These are phyloP conservation scores for Betta splendens DNA, from an alignment of 2,797 vertebrate genomes.

Conservation along the genomic window DNA sequence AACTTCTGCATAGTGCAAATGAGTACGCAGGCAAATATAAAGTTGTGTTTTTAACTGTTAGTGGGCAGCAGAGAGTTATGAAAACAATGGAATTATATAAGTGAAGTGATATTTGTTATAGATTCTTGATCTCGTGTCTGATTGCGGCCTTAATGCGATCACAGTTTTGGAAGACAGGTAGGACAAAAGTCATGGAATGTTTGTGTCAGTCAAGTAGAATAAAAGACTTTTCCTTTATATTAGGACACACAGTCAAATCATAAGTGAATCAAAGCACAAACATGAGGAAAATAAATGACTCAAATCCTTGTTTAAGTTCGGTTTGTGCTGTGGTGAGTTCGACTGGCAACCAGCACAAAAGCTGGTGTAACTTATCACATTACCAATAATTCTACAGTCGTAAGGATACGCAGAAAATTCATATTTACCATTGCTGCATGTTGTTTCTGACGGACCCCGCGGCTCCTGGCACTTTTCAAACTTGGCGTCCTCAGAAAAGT, in stretches of 20 bases:
- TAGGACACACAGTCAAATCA: neutral
- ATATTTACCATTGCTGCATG: constrained; percentile 87
- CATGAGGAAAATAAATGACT: constrained; percentile 9
- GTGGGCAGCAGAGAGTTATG: neutral
- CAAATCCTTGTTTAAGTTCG: constrained; percentile 8
- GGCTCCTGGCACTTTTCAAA: constrained; percentile 75
- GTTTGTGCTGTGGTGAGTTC: constrained; percentile 19
- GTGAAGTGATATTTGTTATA: neutral
- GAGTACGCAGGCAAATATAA: constrained; percentile 10
- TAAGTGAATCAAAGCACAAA: neutral
- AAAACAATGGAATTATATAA: constrained; percentile 17
- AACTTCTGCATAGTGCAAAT: constrained; percentile 15
- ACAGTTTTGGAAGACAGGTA: constrained; percentile 22
- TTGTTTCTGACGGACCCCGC: constrained; percentile 76
- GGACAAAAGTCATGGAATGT: neutral
- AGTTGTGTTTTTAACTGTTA: neutral
- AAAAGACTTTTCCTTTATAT: constrained; percentile 7
- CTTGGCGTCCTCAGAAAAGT: constrained; percentile 79
- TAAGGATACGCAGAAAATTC: constrained; percentile 31
- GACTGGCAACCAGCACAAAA: constrained; percentile 9
- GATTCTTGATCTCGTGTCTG: constrained; percentile 2
- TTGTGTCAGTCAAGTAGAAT: constrained; percentile 1
- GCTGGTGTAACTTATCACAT: no score
- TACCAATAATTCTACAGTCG: neutral
- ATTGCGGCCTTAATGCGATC: constrained; percentile 5